These are phyloP conservation scores for Formicarius rufipectus DNA, from an alignment of 2,113 vertebrate species.

Conservation along the genomic window DNA sequence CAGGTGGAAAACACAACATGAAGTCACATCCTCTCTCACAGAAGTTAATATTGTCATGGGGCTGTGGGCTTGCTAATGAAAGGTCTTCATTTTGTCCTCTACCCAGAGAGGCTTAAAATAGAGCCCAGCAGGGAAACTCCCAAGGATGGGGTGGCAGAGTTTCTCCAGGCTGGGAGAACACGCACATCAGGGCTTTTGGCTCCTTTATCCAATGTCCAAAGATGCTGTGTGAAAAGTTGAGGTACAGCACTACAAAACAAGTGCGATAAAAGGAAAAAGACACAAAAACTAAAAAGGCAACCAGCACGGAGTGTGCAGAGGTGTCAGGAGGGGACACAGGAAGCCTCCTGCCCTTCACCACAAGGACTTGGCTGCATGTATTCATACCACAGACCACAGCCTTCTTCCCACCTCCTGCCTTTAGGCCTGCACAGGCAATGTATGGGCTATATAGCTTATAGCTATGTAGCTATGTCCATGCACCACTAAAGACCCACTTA, in stretches of 20 bases:
- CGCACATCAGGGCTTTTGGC: fast-evolving
- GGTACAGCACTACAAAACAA: fast-evolving
- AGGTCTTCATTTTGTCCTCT: not conserved
- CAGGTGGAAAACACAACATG: not conserved
- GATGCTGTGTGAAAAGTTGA: not conserved
- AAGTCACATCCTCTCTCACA: not conserved
- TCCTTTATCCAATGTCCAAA: not conserved
- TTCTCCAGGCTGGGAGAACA: not conserved
- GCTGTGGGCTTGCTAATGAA: not conserved
- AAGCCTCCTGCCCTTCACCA: not conserved
- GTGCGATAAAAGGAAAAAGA: not conserved
- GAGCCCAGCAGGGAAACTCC: not conserved
- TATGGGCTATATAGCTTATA: not conserved
- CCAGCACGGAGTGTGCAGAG: not conserved
- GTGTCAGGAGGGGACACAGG: not conserved
- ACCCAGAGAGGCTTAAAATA: not conserved
- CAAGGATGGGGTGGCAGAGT: not conserved
- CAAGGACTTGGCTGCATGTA: not conserved
- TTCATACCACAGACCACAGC: not conserved
- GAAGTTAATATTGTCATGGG: too few species aligned
- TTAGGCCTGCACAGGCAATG: not conserved
- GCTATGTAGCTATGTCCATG: not conserved
- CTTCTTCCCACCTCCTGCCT: not conserved
- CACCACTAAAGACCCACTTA: not conserved
- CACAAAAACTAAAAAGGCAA: fast-evolving